Evolutionary conservation across 2,888 invertebrate genomes (phyloP).

Genomic region (Plusia festucae): DNA sequence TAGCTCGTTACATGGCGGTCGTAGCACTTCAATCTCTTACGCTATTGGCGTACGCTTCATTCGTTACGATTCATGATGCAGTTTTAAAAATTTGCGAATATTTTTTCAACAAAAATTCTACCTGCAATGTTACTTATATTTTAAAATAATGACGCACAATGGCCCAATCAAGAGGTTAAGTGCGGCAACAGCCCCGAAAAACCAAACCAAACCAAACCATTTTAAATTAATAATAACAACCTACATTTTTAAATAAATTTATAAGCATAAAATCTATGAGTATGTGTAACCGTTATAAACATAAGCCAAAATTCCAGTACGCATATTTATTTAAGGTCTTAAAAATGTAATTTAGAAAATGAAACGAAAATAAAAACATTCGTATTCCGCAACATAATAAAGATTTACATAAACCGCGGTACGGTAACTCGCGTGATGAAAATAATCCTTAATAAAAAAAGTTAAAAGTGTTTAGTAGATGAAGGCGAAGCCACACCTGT

Average conservation of each 20-base stretch:
- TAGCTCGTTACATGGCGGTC: slow-evolving; percentile 67
- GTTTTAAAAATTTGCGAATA: slow-evolving; percentile 28
- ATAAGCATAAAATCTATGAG: slow-evolving; percentile 3
- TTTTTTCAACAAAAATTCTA: not conserved
- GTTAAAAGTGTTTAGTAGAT: slow-evolving; percentile 44
- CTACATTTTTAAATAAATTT: too few species aligned
- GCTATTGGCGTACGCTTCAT: slow-evolving; percentile 65
- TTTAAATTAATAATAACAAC: too few species aligned
- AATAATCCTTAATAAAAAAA: slow-evolving; percentile 59
- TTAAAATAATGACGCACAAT: too few species aligned
- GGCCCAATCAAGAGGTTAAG: too few species aligned
- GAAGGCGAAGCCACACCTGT: slow-evolving; percentile 62
- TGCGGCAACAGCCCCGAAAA: too few species aligned
- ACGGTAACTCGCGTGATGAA: slow-evolving; percentile 54
- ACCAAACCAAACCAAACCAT: too few species aligned
- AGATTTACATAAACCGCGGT: slow-evolving; percentile 52
- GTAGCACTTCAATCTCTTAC: slow-evolving; percentile 75
- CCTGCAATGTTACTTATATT: too few species aligned
- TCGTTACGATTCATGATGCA: slow-evolving; percentile 45
- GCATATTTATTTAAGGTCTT: slow-evolving; percentile 16
- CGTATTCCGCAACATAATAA: slow-evolving; percentile 49
- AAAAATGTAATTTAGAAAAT: slow-evolving; percentile 28
- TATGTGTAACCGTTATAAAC: slow-evolving; percentile 1
- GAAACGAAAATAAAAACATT: slow-evolving; percentile 46
- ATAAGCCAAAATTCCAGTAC: not conserved